Evolutionary conservation across 2,888 invertebrate genomes (phyloP).

Genomic region (Zaprionus bogoriensis): DNA sequence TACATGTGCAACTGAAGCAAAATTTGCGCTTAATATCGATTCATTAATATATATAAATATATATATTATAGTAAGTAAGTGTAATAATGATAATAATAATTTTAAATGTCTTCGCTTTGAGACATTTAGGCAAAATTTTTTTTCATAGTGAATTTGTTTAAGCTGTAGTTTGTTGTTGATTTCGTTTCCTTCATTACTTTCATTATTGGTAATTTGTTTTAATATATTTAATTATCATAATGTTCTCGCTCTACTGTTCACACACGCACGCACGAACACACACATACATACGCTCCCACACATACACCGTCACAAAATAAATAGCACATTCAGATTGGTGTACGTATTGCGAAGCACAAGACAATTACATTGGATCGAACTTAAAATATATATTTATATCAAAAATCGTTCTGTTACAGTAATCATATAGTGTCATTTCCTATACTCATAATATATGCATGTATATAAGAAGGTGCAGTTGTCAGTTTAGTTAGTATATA

Average conservation of each 20-base stretch:
- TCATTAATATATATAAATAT: constrained; percentile 49
- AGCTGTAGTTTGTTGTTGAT: constrained; percentile 34
- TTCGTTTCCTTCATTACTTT: constrained; percentile 29
- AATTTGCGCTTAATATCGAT: constrained; percentile 63
- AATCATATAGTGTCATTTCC: constrained; percentile 23
- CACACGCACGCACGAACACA: constrained; percentile 9
- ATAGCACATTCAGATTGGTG: constrained; percentile 48
- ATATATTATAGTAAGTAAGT: constrained; percentile 45
- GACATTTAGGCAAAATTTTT: constrained; percentile 76
- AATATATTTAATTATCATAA: constrained; percentile 53
- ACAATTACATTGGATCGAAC: constrained; percentile 53
- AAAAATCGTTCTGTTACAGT: constrained; percentile 57
- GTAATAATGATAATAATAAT: constrained; percentile 61
- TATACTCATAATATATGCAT: constrained; percentile 16
- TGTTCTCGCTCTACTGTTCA: constrained; percentile 13
- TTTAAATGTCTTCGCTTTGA: constrained; percentile 72
- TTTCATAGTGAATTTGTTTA: constrained; percentile 62
- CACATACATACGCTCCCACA: constrained; percentile 18
- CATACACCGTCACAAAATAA: constrained; percentile 24
- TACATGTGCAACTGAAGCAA: constrained; percentile 50
- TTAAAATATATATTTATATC: constrained; percentile 65
- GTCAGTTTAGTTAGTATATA: constrained; percentile 33
- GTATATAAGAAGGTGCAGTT: constrained; percentile 41
- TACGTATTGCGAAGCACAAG: constrained; percentile 51
- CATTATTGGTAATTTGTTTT: constrained; percentile 53